phyloP scores from a whole-genome alignment of 2,113 vertebrate genomes.

The Urocitellus parryii region DNA sequence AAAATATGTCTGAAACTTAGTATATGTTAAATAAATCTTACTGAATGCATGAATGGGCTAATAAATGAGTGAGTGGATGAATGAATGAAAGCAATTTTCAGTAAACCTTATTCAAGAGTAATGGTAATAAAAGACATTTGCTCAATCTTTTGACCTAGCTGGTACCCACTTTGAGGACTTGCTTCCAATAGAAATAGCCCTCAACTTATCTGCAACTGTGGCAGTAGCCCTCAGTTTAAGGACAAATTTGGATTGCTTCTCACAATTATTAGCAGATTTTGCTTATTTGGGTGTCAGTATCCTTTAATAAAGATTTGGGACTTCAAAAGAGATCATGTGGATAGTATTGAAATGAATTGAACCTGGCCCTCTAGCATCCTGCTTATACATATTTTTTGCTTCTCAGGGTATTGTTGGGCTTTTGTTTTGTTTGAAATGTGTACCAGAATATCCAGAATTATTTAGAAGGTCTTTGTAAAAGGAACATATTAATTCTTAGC shows the following conservation, averaged over 20 bases:
- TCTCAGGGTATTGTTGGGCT: background rate
- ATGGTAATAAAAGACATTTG: background rate
- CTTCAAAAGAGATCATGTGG: background rate
- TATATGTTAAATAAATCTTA: background rate
- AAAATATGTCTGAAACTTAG: background rate
- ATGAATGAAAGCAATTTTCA: background rate
- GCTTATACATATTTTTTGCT: background rate
- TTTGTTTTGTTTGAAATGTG: slow-evolving; percentile 40
- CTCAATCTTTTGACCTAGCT: background rate
- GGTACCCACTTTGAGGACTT: background rate
- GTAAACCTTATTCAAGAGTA: background rate
- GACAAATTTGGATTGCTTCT: background rate
- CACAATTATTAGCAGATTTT: slow-evolving; percentile 1
- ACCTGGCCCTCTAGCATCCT: background rate
- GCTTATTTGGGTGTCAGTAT: background rate
- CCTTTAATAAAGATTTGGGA: background rate
- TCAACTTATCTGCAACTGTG: background rate
- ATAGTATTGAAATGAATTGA: background rate
- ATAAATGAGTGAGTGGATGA: background rate
- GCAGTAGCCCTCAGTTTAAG: background rate
- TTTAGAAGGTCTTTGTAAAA: slow-evolving; percentile 17
- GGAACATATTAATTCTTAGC: background rate
- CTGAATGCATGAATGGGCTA: background rate
- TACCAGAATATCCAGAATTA: background rate
- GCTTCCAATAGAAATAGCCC: background rate